Percentiles rank a stretch among this genome's conserved stretches.
phyloP scores from a whole-genome alignment of 2,797 vertebrate species.

The Tokudaia muenninki region DNA sequence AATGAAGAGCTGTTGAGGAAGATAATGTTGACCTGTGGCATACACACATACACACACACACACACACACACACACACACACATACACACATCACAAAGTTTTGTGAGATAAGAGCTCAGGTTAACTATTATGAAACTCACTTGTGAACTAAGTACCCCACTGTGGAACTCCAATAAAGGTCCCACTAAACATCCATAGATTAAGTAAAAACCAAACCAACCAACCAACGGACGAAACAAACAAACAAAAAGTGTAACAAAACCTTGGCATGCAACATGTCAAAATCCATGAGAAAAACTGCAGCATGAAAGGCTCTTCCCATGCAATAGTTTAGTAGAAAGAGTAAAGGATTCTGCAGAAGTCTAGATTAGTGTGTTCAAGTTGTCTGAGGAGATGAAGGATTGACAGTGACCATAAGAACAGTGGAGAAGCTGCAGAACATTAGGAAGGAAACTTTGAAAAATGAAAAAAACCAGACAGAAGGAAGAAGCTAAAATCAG shows the following conservation, averaged over 20 bases:
- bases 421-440: background rate
- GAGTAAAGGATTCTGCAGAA: conserved; percentile 1
- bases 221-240: background rate
- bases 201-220: background rate
- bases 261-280: background rate
- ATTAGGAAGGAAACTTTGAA: background rate
- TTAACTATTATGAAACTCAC: background rate
- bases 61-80: background rate
- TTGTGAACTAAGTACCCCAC: background rate
- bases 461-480: background rate
- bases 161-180: background rate
- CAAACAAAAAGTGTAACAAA: background rate
- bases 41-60: too few relatives aligned
- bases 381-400: background rate
- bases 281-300: background rate
- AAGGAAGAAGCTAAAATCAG: background rate
- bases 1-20: background rate
- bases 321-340: background rate
- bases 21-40: background rate
- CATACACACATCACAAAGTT: too few relatives aligned
- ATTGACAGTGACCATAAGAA: background rate
- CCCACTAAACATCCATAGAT: background rate
- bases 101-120: background rate
- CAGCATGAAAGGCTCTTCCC: background rate
- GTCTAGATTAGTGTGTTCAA: background rate